These are phyloP conservation scores for Nesidiocoris tenuis DNA, from an alignment of 2,888 invertebrate species.

Conservation along the genomic window DNA sequence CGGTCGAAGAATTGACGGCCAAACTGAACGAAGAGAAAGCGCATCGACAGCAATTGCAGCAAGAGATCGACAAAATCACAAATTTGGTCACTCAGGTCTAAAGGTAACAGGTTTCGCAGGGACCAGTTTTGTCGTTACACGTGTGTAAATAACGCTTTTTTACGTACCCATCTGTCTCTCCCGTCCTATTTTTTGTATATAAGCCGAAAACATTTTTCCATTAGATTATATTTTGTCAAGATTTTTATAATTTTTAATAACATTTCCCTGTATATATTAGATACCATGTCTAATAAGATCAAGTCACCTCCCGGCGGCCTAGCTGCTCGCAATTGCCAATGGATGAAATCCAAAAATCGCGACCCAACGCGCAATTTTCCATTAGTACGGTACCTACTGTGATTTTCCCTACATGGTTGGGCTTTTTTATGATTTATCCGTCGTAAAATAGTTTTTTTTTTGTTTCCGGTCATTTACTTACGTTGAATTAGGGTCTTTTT, in stretches of 20 bases:
- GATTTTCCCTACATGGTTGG: conserved; percentile 7
- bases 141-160: conserved; percentile 20
- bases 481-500: no score
- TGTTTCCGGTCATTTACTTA: no score
- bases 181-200: conserved; percentile 6
- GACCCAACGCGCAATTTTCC: conserved; percentile 16
- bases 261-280: conserved; percentile 14
- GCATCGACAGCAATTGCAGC: conserved; percentile 64
- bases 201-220: conserved; percentile 3
- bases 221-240: conserved; percentile 10
- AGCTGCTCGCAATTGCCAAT: conserved; percentile 15
- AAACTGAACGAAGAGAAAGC: conserved; percentile 65
- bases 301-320: not conserved
- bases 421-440: not conserved
- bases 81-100: conserved; percentile 51
- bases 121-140: conserved; percentile 6
- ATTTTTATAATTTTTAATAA: conserved; percentile 1
- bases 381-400: conserved; percentile 21
- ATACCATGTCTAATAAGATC: not conserved
- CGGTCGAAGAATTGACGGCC: conserved; percentile 65
- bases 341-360: not conserved
- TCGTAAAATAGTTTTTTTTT: no score
- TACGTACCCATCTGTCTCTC: conserved; percentile 1
- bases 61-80: conserved; percentile 68
- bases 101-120: not conserved